phyloP scores from a whole-genome alignment of 1,140 invertebrate genomes.

The Conus ventricosus region DNA sequence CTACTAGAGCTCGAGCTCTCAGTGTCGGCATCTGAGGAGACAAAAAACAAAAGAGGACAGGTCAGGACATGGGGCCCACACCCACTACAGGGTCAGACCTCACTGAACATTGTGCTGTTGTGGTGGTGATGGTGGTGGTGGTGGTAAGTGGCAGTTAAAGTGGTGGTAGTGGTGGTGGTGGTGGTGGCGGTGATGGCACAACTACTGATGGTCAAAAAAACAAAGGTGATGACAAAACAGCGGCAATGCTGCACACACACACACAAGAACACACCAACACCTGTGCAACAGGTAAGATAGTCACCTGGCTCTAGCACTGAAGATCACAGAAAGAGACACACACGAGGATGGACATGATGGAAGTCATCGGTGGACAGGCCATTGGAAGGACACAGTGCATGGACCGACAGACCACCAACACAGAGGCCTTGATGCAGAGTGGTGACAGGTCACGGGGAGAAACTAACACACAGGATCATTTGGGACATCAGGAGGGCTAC shows the following conservation, averaged over 20 bases:
- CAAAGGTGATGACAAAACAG: neutral
- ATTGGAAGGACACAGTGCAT: neutral
- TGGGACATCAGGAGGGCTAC: neutral
- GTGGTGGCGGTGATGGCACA: neutral
- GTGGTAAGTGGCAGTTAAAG: conserved; percentile 4
- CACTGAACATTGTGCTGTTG: conserved; percentile 2
- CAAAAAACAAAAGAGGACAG: conserved; percentile 33
- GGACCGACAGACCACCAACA: neutral
- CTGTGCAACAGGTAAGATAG: neutral
- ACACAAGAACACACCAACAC: neutral
- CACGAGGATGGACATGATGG: neutral
- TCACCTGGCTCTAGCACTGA: conserved; percentile 10
- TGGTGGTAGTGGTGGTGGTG: neutral
- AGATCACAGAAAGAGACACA: neutral
- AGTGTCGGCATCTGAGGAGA: conserved; percentile 53
- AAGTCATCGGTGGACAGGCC: neutral
- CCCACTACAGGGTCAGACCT: neutral
- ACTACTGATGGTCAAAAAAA: neutral
- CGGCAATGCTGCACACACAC: neutral
- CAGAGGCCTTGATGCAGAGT: conserved; percentile 3
- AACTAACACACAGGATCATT: too few relatives aligned
- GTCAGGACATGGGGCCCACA: conserved; percentile 11
- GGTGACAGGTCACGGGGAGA: neutral
- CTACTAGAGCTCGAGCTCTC: conserved; percentile 51
- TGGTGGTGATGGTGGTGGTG: conserved; percentile 1